Evolutionary conservation across 2,113 vertebrate species (phyloP).

Genomic region (Acrocephalus kingi): DNA sequence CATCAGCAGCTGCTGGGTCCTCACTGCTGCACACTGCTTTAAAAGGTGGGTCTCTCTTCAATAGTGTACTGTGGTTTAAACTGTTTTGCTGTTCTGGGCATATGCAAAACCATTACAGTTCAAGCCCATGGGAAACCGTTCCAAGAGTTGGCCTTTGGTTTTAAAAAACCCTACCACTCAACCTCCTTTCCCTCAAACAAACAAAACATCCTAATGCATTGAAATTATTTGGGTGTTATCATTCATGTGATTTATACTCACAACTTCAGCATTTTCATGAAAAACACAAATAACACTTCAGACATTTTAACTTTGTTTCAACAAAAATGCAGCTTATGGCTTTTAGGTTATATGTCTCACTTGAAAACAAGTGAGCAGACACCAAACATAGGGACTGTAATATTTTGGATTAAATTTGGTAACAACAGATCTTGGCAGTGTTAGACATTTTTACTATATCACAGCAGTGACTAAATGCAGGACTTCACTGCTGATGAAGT

Average conservation of each 20-base stretch:
- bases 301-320: background rate
- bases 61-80: background rate
- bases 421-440: background rate
- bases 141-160: background rate
- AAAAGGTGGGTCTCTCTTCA: conserved; percentile 82
- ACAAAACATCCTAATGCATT: background rate
- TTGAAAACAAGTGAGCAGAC: background rate
- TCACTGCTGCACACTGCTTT: conserved; percentile 96
- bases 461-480: background rate
- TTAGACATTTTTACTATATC: background rate
- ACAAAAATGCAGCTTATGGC: background rate
- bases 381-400: background rate
- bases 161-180: background rate
- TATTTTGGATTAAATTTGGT: background rate
- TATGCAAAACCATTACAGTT: background rate
- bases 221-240: background rate
- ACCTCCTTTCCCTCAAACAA: background rate
- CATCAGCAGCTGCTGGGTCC: conserved; percentile 94
- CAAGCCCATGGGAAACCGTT: background rate
- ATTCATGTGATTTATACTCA: background rate
- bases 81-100: background rate
- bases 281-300: background rate
- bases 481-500: background rate
- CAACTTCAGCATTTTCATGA: background rate
- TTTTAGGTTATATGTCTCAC: background rate